phyloP scores from a whole-genome alignment of 2,797 vertebrate species.

The Sorex maritimensis region DNA sequence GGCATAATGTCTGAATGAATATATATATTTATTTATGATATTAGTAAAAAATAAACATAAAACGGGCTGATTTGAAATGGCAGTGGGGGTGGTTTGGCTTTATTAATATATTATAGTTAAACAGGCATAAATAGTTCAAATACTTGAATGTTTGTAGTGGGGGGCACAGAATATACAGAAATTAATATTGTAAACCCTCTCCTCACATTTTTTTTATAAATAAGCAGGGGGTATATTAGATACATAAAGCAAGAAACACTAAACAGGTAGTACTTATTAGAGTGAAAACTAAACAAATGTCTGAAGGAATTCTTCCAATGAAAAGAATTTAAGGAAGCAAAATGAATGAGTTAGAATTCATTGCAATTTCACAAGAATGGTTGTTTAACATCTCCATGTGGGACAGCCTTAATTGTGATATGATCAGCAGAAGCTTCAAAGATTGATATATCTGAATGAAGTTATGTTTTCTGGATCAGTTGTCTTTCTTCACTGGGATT shows the following conservation, averaged over 20 bases:
- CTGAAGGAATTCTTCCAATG: not conserved
- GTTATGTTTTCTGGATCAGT: slow-evolving; percentile 12
- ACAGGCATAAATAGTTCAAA: not conserved
- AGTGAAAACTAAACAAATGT: not conserved
- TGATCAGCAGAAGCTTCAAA: not conserved
- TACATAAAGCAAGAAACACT: not conserved
- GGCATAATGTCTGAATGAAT: not conserved
- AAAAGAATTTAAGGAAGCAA: slow-evolving; percentile 3
- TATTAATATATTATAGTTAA: not conserved
- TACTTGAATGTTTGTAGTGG: not conserved
- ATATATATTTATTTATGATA: slow-evolving; percentile 16
- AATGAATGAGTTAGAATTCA: not conserved
- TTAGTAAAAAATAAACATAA: not conserved
- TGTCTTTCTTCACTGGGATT: not conserved
- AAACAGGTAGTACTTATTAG: not conserved
- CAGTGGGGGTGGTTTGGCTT: not conserved
- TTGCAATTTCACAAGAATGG: not conserved
- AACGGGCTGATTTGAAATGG: not conserved
- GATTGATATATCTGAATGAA: not conserved
- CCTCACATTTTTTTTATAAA: not conserved
- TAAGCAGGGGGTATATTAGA: not conserved
- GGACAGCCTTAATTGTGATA: not conserved
- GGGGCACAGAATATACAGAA: not conserved
- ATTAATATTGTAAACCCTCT: not conserved
- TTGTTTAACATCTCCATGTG: not conserved